Evolutionary conservation across 2,888 invertebrate species (phyloP), one percentile per base, ranked within the genome.

Genomic region (Boloria selene): DNA sequence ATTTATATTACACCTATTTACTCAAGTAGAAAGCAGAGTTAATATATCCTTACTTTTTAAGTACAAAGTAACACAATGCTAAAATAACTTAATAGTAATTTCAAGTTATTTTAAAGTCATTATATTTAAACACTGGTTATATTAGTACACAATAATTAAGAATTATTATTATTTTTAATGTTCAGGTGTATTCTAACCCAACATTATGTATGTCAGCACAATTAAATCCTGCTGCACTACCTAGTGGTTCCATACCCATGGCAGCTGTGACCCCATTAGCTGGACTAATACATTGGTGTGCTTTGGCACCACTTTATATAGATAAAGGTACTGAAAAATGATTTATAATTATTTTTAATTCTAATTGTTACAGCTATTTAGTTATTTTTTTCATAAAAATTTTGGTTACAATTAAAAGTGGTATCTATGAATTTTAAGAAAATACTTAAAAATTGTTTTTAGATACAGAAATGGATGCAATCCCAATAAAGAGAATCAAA

Each of bases 241-340:
- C 97, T 0, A 94, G 93, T 42, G 97, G 97, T 4, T 95, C 96
- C 1, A 97, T 97, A 72, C 95, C 96, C 0, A 97, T 97, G 96
- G 95, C 96, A 4, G 95, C 96, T 0, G 95, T 96, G 5, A 96
- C 97, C 0, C 97, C 97, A 0, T 93, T 97, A 45, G 95, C 96
- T 0, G 97, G 97, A 0, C 93, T 97, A n/a, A 93, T 97, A 65
- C 94, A 94, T 70, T 96, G 96, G 96, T 95, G 95, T 76, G 93
- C 95, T 4, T 84, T 96, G 13, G 95, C 96, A 0, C 95, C 96
- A 0, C 84, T 96, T 4, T 93, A 82, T 68, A 75, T 85, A 14
- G 79, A 83, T 49, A 77, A 80, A 56, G 84, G 86, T 84, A 72
- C 42, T 16, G 42, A 47, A 49, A 26, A 3, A 38, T 16, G 2